Base-by-base conservation (phyloP, 2,113 vertebrate species). In the Corapipo altera region DNA sequence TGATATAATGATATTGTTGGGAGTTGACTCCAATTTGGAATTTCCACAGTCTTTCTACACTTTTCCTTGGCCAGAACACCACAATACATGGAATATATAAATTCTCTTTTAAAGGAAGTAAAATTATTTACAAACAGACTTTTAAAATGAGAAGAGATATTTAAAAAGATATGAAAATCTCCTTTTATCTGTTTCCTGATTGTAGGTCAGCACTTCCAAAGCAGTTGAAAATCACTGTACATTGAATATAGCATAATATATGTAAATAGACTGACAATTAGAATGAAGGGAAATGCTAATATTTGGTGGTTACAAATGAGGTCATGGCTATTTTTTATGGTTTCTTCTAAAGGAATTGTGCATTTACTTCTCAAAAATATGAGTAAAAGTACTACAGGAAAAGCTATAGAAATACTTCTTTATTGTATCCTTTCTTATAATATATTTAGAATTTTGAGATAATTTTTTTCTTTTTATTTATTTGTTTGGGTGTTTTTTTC, bases 221-320 rank as follows among this genome's bases (percentile, higher is more conserved):
- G 71, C 55, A 67, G 35, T 49, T 41, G 70, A 61, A 83, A 3
- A 51, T 73, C 61, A 23, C 9, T 82, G 24, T 76, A 61, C 7
- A 15, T 52, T 3, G 33, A 44, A 52, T 89, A 58, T 33, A 93
- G 44, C 14, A 28, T 57, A 95, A 57, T 85, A 79, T 46, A 41
- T 88, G 65, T 69, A 58, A 91, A 87, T 78, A 54, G 57, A 76
- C 39, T 77, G 95, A 71, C 72, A 92, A 24, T 61, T 51, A 85
- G 43, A 78, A 91, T 84, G 81, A 78, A 96, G 91, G 23, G 9
- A 95, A 91, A 89, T 74, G 54, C 21, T 93, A 43, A 79, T 88
- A 80, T 88, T 73, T 39, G 55, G 12, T 88, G 39, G 33, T 75
- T 97, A 78, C 55, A 95, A 95, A 96, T 91, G 95, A 96, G 80